These are phyloP conservation scores for Ptychochromis oligacanthus DNA, from an alignment of 2,113 vertebrate species.

Conservation along the genomic window DNA sequence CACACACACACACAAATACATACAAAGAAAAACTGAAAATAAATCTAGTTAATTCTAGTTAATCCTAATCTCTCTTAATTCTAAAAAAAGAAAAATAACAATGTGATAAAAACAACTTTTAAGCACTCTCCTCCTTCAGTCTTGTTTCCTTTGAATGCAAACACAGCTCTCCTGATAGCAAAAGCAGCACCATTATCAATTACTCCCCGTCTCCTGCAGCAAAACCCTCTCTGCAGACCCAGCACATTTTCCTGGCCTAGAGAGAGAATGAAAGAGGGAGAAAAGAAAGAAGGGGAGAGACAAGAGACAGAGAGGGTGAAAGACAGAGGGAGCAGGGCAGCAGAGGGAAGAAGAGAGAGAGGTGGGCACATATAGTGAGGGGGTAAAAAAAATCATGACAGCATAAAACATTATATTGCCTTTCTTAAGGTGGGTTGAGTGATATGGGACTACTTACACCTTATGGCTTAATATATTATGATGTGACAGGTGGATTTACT, in stretches of 20 bases:
- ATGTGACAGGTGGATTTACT: background rate
- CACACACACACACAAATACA: no score
- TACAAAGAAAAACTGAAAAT: no score
- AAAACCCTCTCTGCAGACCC: constrained; percentile 68
- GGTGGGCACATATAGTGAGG: background rate
- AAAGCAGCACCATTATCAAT: constrained; percentile 69
- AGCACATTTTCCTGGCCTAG: constrained; percentile 66
- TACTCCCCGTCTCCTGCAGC: constrained; percentile 67
- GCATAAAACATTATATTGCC: constrained; percentile 37
- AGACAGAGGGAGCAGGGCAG: background rate
- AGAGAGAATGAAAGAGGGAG: constrained; percentile 14
- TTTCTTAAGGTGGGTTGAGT: constrained; percentile 7
- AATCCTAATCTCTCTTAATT: no score
- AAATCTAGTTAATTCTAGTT: no score
- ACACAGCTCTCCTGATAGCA: constrained; percentile 67
- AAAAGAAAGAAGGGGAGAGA: background rate
- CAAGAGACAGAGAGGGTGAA: constrained; percentile 8
- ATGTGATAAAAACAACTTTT: no score
- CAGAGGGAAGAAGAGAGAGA: background rate
- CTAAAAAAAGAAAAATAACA: no score
- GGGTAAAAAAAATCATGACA: constrained; percentile 8
- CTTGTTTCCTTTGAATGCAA: constrained; percentile 56
- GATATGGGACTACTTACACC: constrained; percentile 24
- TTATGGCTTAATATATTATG: constrained; percentile 29
- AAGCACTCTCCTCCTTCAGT: constrained; percentile 11